Base-by-base conservation (phyloP, 2,113 vertebrate genomes). In the Vulpes vulpes region DNA sequence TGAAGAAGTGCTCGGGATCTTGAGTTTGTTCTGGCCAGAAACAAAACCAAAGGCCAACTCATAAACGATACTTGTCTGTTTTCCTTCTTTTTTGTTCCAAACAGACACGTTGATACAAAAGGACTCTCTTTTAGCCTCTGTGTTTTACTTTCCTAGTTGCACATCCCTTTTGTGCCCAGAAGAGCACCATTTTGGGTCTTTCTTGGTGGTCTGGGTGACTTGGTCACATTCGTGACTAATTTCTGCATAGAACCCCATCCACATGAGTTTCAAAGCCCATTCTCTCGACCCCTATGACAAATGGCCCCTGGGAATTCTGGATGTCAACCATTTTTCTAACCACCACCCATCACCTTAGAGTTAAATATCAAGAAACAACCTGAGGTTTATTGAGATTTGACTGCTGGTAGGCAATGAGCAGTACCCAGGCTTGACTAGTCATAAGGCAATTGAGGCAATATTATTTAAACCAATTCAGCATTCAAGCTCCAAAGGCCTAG, bases 161-260 rank as follows among this genome's bases (percentile, higher is more conserved):
- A 16, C n/a, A 3, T 19, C 20, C 1, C 4, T 8, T 25, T 30
- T 38, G 8, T 25, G 30, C 69, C 15, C 0, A 5, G 16, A 30
- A 57, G 4, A 27, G 15, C 55, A 53, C 51, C 4, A 10, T 17
- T 27, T 27, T 1, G 25, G 35, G 20, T 51, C 60, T 8, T 62
- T 67, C 59, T 25, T 62, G 12, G 27, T 23, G 35, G n/a, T 22
- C 30, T 5, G 25, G 4, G 14, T 38, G 57, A 67, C 57, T 35
- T 57, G n/a, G 19, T 59, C 71, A 57, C 43, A 23, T 43, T 71
- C 22, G 30, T 16, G 17, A 19, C 17, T 30, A 15, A 62, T 51
- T 80, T 83, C 32, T 92, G 81, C 57, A 79, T 43, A 57, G 43
- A 95, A 20, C 14, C 27, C 62, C 17, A 16, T 17, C 9, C 11